Evolutionary conservation across 2,113 vertebrate genomes (phyloP), one percentile per base, ranked within the genome.

Genomic region (Myotis davidii): DNA sequence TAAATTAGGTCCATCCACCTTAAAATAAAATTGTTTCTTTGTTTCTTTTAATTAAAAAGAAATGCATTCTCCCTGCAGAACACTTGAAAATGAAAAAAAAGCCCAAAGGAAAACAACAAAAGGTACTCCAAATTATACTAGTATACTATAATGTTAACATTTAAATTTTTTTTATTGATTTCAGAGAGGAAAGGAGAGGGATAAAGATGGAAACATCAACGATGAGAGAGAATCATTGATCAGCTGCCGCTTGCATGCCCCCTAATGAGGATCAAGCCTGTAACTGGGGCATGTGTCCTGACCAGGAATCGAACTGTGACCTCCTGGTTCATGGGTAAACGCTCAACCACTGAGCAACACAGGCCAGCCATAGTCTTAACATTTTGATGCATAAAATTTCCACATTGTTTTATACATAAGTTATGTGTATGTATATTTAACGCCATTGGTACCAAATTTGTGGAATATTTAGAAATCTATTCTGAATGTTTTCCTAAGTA

Each of bases 21-120:
- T 85, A 79, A 89, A 95, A 37, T 78, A 52, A 72, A 88, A 89
- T 87, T 81, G 11, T 91, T 52, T 32, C 6, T 91, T 76, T 78
- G 7, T 79, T 54, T 78, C 34, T 78, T 89, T 13, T 59, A 74
- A 45, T 65, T 39, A 79, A 89, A 69, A 72, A 23, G 91, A 69
- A 82, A 65, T 12, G 48, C 6, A 18, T 59, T 9, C 6, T 96
- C 16, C 59, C 21, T 82, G 74, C 9, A 74, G 39, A 81, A 82
- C 3, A 69, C 48, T n/a, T 42, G 16, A 86, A 50, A 89, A 65
- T 64, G 32, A 6, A 84, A 34, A 61, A 92, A 88, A 85, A 95
- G 18, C 10, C 42, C 39, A 93, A 59, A 93, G 82, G 74, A 86
- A 88, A 88, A 73, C 61, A 92, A 87, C 23, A 37, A 82, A 67